Conservation (phyloP, 2,888 invertebrate genomes). For the Resseliella maxima region DNA sequence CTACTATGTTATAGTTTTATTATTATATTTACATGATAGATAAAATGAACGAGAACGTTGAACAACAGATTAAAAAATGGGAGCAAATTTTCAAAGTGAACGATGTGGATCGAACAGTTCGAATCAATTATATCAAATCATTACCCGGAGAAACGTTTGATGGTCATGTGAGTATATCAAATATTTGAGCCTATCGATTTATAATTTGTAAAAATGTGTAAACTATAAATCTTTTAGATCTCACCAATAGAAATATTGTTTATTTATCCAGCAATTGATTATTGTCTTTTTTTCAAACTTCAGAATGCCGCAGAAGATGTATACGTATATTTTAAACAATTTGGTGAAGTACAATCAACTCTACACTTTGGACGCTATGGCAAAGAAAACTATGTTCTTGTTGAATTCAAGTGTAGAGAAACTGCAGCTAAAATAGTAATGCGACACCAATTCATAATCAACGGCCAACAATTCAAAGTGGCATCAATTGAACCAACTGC, state of each 20-base stretch:
- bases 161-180: conserved; percentile 3
- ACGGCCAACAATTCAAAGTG: background rate
- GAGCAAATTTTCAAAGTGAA: background rate
- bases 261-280: background rate
- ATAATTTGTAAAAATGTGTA: background rate
- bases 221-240: too few relatives aligned
- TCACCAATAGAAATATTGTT: background rate
- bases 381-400: background rate
- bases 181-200: background rate
- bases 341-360: background rate
- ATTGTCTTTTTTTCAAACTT: background rate
- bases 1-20: background rate
- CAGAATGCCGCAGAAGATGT: conserved; percentile 4
- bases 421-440: background rate
- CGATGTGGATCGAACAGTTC: background rate
- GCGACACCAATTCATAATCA: background rate
- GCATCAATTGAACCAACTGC: background rate
- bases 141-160: background rate
- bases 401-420: background rate
- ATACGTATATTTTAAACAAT: conserved; percentile 24
- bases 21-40: background rate
- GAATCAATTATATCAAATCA: background rate
- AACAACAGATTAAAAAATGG: conserved; percentile 12
- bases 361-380: background rate
- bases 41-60: background rate